Percentiles rank a stretch among this genome's conserved stretches.
Evolutionary conservation across 1,140 invertebrate genomes (phyloP).

Genomic region (Eulimnadia texana): DNA sequence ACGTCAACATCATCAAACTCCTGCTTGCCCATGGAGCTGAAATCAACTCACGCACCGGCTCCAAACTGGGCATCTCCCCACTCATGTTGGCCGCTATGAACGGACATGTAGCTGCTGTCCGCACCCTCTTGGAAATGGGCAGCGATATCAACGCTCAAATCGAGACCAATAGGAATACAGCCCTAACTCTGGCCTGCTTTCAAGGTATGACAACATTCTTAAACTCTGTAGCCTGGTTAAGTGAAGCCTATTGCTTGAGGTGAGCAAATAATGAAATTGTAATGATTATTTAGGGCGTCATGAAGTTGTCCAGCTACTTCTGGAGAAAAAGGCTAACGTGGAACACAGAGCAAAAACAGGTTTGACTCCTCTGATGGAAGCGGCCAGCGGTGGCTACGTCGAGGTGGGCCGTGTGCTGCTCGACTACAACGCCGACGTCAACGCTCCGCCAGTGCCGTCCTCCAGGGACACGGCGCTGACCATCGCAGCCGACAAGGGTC

Average conservation of each 20-base stretch:
- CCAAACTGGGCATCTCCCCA: constrained; percentile 94
- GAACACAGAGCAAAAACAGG: constrained; percentile 98
- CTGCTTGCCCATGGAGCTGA: constrained; percentile 78
- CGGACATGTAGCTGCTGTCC: constrained; percentile 85
- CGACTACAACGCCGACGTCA: constrained; percentile 95
- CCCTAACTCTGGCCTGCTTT: constrained; percentile 95
- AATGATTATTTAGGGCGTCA: constrained; percentile 39
- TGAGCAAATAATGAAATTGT: too few relatives aligned
- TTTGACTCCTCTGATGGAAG: constrained; percentile 96
- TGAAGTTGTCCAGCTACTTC: constrained; percentile 88
- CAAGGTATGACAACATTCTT: constrained; percentile 47
- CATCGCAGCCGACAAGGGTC: constrained; percentile 97
- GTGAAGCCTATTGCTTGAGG: too few relatives aligned
- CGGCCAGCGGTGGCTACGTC: constrained; percentile 95
- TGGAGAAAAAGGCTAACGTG: constrained; percentile 95
- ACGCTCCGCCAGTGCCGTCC: constrained; percentile 93
- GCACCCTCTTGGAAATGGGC: constrained; percentile 87
- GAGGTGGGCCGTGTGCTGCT: constrained; percentile 91
- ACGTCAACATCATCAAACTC: constrained; percentile 95
- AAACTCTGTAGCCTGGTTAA: too few relatives aligned
- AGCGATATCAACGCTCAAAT: constrained; percentile 99
- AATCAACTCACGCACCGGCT: constrained; percentile 95
- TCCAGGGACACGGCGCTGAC: constrained; percentile 95
- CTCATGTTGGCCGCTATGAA: constrained; percentile 99
- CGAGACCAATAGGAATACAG: constrained; percentile 98